These are phyloP conservation scores for Parambassis ranga DNA, from an alignment of 2,797 vertebrate species.

Conservation along the genomic window DNA sequence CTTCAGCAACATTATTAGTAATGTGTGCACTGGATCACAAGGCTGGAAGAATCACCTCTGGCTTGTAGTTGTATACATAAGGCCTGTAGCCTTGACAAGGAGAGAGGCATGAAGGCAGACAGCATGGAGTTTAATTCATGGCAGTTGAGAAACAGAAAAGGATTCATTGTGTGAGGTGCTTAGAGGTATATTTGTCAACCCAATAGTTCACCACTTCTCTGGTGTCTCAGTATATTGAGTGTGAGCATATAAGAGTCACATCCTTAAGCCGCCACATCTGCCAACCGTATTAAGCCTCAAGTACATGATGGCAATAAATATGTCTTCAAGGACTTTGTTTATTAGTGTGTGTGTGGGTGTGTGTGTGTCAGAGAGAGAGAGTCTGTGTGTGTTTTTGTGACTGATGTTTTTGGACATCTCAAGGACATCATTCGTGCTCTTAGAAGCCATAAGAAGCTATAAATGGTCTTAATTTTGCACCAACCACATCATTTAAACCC, in stretches of 20 bases:
- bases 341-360: not conserved
- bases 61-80: not conserved
- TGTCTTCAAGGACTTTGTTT: not conserved
- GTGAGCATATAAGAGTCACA: no score
- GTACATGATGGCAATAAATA: no score
- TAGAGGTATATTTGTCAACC: no score
- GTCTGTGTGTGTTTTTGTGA: conserved; percentile 9
- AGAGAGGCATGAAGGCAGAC: no score
- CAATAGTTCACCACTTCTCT: no score
- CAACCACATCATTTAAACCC: conserved; percentile 52
- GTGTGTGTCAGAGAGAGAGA: not conserved
- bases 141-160: no score
- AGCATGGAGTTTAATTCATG: not conserved
- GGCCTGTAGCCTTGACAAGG: no score
- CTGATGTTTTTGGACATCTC: conserved; percentile 36
- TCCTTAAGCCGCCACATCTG: no score
- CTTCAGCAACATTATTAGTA: no score
- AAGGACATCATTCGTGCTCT: conserved; percentile 46
- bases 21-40: not conserved
- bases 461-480: conserved; percentile 54
- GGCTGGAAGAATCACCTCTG: not conserved
- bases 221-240: no score
- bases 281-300: no score
- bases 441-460: conserved; percentile 26
- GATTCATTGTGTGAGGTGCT: no score